A percentile compares a stretch with the other conserved stretches of the same genome.
These are phyloP conservation scores for Panthera leo DNA, from an alignment of 2,113 vertebrate species.

Conservation along the genomic window DNA sequence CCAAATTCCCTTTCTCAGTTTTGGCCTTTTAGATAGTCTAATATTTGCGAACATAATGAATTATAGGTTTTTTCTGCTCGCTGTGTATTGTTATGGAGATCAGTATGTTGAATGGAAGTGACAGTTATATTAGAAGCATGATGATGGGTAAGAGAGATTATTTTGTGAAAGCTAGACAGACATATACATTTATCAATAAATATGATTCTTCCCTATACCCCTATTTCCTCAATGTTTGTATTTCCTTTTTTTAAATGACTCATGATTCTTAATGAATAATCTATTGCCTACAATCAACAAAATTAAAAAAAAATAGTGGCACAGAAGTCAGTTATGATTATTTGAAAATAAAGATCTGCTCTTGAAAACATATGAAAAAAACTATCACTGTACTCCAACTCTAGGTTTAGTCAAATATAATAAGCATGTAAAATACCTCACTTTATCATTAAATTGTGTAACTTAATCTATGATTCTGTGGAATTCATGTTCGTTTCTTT, in stretches of 20 bases:
- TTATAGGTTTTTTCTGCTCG: conserved; percentile 56
- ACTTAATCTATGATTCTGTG: background rate
- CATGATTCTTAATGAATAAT: conserved; percentile 22
- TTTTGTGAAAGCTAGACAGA: conserved; percentile 16
- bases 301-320: background rate
- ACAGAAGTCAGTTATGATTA: background rate
- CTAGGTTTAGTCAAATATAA: background rate
- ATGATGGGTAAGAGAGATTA: background rate
- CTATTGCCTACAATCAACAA: background rate
- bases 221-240: background rate
- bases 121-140: conserved; percentile 39
- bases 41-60: conserved; percentile 49
- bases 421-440: background rate
- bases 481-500: background rate
- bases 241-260: background rate
- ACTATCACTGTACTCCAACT: background rate
- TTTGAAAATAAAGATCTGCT: background rate
- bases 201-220: background rate
- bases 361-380: background rate
- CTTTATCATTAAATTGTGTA: background rate
- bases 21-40: conserved; percentile 36
- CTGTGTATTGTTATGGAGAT: background rate
- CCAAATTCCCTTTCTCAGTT: conserved; percentile 22
- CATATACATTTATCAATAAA: background rate
- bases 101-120: conserved; percentile 38